Conservation (phyloP, 2,888 invertebrate genomes). For the Lymantria dispar region DNA sequence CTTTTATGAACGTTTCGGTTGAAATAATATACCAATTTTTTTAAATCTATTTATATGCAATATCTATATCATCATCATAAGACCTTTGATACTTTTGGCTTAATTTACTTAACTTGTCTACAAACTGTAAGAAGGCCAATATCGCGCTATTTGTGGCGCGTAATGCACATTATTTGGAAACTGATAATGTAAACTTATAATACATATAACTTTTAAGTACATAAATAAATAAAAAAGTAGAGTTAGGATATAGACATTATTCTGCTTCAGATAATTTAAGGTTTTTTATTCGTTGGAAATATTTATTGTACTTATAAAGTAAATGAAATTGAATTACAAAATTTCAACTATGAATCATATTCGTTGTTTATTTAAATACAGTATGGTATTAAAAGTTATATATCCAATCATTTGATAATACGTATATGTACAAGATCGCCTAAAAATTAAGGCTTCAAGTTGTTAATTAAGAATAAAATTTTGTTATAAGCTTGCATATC, state of each 20-base stretch:
- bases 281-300: conserved; percentile 9
- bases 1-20: conserved; percentile 32
- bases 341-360: conserved; percentile 35
- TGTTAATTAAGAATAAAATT: too few species aligned
- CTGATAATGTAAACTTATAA: background rate
- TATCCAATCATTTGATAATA: too few species aligned
- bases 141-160: conserved; percentile 35
- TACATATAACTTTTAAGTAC: conserved; percentile 1
- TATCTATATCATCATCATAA: conserved; percentile 56
- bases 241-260: background rate
- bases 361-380: conserved; percentile 43
- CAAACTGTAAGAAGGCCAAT: conserved; percentile 60
- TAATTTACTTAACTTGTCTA: conserved; percentile 58
- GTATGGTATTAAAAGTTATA: conserved; percentile 32
- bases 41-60: conserved; percentile 53
- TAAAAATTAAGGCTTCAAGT: too few species aligned
- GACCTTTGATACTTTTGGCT: conserved; percentile 60
- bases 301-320: conserved; percentile 14
- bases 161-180: conserved; percentile 13
- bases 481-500: too few species aligned
- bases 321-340: conserved; percentile 24
- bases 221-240: background rate
- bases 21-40: conserved; percentile 51
- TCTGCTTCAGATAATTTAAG: background rate
- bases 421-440: too few species aligned